phyloP scores from a whole-genome alignment of 2,888 invertebrate genomes.

The Vannuccia rotundouncinata region DNA sequence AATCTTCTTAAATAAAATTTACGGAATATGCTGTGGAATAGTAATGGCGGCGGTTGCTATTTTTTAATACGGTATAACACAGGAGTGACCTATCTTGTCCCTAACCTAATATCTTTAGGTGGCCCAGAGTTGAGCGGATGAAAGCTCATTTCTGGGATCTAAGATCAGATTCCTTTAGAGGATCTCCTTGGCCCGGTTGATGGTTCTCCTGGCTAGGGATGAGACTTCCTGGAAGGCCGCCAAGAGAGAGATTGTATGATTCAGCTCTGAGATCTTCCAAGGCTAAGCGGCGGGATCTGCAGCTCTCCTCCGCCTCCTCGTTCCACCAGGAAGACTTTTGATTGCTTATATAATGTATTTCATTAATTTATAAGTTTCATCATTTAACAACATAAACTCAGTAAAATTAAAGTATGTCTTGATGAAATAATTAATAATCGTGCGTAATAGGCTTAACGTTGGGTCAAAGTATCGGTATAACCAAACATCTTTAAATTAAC shows the following conservation, averaged over 20 bases:
- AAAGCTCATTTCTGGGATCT: background rate
- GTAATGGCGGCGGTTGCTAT: background rate
- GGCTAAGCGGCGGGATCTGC: background rate
- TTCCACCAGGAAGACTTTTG: background rate
- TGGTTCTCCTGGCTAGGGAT: background rate
- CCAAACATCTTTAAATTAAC: no score
- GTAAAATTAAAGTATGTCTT: no score
- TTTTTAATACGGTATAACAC: background rate
- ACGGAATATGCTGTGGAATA: background rate
- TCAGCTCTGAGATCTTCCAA: background rate
- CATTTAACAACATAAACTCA: no score
- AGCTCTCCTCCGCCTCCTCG: conserved; percentile 5
- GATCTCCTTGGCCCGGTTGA: background rate
- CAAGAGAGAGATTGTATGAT: background rate
- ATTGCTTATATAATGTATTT: no score
- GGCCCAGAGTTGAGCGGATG: background rate
- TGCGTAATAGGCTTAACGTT: no score
- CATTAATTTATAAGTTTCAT: no score
- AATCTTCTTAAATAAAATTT: background rate
- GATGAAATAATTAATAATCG: no score
- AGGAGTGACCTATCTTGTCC: background rate
- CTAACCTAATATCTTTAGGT: background rate
- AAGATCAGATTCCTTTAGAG: background rate
- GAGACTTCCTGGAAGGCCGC: background rate
- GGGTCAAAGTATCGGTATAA: no score